Percentiles rank a stretch among this genome's conserved stretches.
These are phyloP conservation scores for Pantelozetes paolii DNA, from an alignment of 2,888 invertebrate species.

Conservation along the genomic window DNA sequence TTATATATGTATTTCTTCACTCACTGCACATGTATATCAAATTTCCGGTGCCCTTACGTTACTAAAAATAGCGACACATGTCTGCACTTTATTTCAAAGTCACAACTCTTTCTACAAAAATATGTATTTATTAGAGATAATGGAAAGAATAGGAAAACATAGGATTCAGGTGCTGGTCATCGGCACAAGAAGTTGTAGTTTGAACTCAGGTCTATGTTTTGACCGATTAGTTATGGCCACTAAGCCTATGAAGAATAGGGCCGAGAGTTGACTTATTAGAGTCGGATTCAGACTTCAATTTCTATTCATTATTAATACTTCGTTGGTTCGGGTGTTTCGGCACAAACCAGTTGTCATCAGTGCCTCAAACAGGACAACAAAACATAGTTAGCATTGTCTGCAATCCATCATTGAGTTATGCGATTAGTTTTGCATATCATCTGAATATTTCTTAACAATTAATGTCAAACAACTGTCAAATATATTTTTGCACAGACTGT, in stretches of 20 bases:
- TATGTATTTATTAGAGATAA: neutral
- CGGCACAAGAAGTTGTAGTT: too few relatives aligned
- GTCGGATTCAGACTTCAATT: neutral
- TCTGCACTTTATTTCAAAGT: neutral
- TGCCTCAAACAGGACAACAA: neutral
- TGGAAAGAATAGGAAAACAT: too few relatives aligned
- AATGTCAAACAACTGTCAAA: slow-evolving; percentile 3
- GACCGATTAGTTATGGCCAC: slow-evolving; percentile 23
- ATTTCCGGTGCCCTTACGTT: neutral
- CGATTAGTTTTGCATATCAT: slow-evolving; percentile 18
- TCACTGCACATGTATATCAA: neutral
- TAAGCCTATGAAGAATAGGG: slow-evolving; percentile 8
- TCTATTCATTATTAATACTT: neutral
- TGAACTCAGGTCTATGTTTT: neutral
- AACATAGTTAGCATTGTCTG: neutral
- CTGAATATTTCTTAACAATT: neutral
- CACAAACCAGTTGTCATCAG: too few relatives aligned
- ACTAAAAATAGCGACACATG: neutral
- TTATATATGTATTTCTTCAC: neutral
- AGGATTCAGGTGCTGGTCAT: too few relatives aligned
- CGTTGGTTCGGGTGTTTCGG: too few relatives aligned
- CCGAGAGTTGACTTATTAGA: neutral
- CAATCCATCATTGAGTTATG: neutral
- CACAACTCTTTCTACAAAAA: neutral
- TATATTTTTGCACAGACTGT: neutral